phyloP scores from a whole-genome alignment of 2,888 invertebrate species.

The Pyrrhosoma nymphula region DNA sequence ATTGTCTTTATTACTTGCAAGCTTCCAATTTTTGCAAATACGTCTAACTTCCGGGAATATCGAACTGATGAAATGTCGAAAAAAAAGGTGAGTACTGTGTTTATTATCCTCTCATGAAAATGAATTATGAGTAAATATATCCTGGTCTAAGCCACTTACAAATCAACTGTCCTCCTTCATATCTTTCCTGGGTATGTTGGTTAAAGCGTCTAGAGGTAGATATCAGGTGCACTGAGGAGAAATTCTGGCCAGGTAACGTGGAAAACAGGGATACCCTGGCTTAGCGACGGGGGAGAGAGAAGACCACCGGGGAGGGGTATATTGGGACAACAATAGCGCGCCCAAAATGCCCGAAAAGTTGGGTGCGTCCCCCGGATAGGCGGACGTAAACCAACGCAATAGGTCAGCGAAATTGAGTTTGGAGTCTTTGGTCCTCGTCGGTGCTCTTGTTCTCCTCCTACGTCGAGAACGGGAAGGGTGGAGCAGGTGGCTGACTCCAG shows the following conservation, averaged over 20 bases:
- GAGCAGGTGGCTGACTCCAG: not conserved
- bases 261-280: not conserved
- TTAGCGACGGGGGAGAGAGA: not conserved
- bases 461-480: not conserved
- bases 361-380: not conserved
- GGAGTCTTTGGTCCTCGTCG: not conserved
- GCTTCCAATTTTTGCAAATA: too few relatives aligned
- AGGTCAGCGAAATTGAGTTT: constrained; percentile 36
- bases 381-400: not conserved
- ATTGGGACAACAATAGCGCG: not conserved
- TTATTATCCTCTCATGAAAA: too few relatives aligned
- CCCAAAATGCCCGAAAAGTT: not conserved
- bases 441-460: not conserved
- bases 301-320: not conserved
- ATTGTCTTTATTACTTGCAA: too few relatives aligned
- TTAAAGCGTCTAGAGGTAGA: too few relatives aligned
- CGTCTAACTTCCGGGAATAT: too few relatives aligned
- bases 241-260: not conserved
- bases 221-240: not conserved
- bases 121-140: too few relatives aligned
- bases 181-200: too few relatives aligned
- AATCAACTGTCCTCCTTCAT: too few relatives aligned
- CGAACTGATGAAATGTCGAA: too few relatives aligned
- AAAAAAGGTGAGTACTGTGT: too few relatives aligned
- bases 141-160: too few relatives aligned